phyloP scores from a whole-genome alignment of 2,797 vertebrate genomes.

The Girardinus metallicus region DNA sequence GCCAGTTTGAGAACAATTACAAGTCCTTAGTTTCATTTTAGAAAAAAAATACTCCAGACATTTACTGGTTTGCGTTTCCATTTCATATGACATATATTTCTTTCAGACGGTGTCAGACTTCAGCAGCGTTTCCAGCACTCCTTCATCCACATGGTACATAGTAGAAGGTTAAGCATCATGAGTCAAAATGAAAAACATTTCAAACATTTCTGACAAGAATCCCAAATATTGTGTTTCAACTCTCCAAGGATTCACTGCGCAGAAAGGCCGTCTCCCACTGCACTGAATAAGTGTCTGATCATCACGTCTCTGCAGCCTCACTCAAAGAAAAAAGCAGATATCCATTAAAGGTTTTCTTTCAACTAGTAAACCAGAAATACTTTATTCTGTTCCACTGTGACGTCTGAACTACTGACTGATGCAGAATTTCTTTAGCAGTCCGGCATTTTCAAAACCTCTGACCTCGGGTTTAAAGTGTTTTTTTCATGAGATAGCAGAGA shows the following conservation, averaged over 20 bases:
- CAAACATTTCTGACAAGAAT: neutral
- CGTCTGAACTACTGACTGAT: neutral
- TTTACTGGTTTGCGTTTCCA: neutral
- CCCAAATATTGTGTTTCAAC: neutral
- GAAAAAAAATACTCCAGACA: neutral
- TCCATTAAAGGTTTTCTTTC: neutral
- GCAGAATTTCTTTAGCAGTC: neutral
- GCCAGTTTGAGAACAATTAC: neutral
- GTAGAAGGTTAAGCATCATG: slow-evolving; percentile 16
- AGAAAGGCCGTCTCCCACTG: neutral
- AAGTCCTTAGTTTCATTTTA: neutral
- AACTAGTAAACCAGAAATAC: neutral
- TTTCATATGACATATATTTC: neutral
- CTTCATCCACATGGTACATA: neutral
- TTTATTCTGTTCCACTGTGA: neutral
- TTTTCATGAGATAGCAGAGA: neutral
- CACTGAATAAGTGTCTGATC: slow-evolving; percentile 14
- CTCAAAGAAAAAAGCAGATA: neutral
- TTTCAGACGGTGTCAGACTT: neutral
- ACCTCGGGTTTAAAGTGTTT: neutral
- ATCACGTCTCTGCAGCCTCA: slow-evolving; percentile 16
- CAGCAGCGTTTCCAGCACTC: neutral
- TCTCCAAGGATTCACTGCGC: neutral
- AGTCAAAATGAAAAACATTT: neutral
- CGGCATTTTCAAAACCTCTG: neutral